Evolutionary conservation across 2,113 vertebrate species (phyloP).

Genomic region (Cynocephalus volans): DNA sequence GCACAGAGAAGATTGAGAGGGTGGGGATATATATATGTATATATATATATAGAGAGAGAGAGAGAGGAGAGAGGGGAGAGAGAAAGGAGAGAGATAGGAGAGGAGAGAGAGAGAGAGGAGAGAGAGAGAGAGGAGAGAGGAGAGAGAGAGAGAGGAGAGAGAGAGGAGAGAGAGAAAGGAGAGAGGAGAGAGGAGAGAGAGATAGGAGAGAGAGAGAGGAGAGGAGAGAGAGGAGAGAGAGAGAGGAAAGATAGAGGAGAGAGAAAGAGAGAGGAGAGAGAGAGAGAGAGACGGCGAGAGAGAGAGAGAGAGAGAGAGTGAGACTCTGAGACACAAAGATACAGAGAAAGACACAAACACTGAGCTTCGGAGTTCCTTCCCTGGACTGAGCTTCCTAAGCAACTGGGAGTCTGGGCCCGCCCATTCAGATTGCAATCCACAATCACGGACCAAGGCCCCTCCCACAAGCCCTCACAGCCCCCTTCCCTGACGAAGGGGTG

Average conservation of each 20-base stretch:
- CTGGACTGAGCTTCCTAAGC: constrained; percentile 8
- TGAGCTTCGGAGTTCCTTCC: background rate
- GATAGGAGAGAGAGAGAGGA: background rate
- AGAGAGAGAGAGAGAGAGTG: background rate
- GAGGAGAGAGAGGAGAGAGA: too few species aligned
- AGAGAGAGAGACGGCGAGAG: too few species aligned
- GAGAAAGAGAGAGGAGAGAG: too few species aligned
- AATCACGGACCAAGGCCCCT: background rate
- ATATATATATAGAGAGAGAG: too few species aligned
- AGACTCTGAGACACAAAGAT: background rate
- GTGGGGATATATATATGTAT: background rate
- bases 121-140: background rate
- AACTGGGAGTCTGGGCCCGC: background rate
- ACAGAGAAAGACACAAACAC: background rate
- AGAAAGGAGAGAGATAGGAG: too few species aligned
- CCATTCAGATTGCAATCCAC: constrained; percentile 42
- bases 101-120: too few species aligned
- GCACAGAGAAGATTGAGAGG: background rate
- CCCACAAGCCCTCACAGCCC: background rate
- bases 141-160: background rate
- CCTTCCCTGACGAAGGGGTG: background rate
- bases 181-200: background rate
- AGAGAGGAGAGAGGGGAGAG: too few species aligned
- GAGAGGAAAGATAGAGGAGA: too few species aligned
- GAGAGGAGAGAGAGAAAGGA: background rate